Evolutionary conservation across 2,113 vertebrate species (phyloP).

Genomic region (Gymnorhina tibicen): DNA sequence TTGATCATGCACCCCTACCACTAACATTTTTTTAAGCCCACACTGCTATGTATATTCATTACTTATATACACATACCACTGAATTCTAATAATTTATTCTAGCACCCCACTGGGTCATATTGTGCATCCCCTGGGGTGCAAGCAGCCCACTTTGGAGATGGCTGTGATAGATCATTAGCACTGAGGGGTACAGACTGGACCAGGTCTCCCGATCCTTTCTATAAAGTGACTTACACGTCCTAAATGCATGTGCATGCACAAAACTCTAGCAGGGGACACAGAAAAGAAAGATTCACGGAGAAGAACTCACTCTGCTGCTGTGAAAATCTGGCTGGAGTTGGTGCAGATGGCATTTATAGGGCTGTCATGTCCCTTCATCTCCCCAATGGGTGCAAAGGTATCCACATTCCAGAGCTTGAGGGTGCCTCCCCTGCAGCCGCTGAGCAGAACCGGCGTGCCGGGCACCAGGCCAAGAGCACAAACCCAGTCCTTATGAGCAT

Average conservation of each 20-base stretch:
- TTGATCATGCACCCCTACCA: background rate
- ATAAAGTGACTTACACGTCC: background rate
- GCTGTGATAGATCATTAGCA: background rate
- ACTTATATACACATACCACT: background rate
- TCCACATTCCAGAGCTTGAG: slow-evolving; percentile 90
- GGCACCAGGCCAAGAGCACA: slow-evolving; percentile 87
- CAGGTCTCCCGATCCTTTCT: background rate
- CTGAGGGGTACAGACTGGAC: background rate
- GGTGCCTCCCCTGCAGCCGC: slow-evolving; percentile 88
- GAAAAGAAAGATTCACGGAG: background rate
- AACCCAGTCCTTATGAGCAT: slow-evolving; percentile 88
- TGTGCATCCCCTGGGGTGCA: background rate
- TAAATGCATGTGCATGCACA: background rate
- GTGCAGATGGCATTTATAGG: slow-evolving; percentile 90
- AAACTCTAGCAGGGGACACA: background rate
- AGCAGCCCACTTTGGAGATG: background rate
- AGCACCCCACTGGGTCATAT: background rate
- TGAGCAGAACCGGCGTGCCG: slow-evolving; percentile 77
- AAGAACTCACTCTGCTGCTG: slow-evolving; percentile 90
- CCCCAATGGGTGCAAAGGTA: slow-evolving; percentile 78
- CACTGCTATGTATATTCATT: background rate
- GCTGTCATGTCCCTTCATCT: slow-evolving; percentile 89
- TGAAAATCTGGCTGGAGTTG: slow-evolving; percentile 91
- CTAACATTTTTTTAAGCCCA: background rate
- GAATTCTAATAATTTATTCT: background rate